Base-by-base conservation (phyloP, 2,113 vertebrate species). In the Brachyhypopomus occidentalis region DNA sequence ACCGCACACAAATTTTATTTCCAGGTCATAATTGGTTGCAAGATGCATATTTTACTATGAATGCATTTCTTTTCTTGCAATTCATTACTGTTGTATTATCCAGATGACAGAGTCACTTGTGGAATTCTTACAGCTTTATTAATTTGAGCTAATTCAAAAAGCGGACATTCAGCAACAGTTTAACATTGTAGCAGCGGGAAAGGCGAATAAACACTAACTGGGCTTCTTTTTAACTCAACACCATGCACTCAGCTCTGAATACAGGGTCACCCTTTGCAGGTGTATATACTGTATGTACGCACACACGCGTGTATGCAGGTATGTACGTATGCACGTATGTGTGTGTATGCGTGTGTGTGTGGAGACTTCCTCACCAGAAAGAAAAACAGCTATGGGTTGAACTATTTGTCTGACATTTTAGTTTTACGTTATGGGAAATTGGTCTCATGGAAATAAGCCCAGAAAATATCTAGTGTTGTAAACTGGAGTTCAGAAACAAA, bases 111-210 rank as follows among this genome's bases (percentile, higher is more conserved):
- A 80, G 81, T 73, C 77, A 45, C 36, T 74, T 67, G 69, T 87
- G 80, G 81, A 89, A 86, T 91, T 87, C 88, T 88, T 90, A 91
- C 85, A 79, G 82, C 84, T 94, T 93, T 93, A 94, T 93, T 94
- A 90, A 90, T 90, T 87, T 90, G 81, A 84, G 87, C 88, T 92
- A 91, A 88, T 90, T 91, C 85, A 92, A 92, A 92, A 90, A 93
- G 93, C 92, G 91, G 87, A 92, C 91, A 93, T 93, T 93, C 89
- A 93, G 91, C 89, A 91, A 94, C 90, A 91, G 82, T 91, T 92
- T 79, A 90, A 92, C 93, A 93, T 87, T 86, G 84, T 91, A 93
- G 92, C 91, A 92, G 91, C 89, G 81, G 90, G 87, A 88, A 41
- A 90, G 85, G 88, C 45, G 22, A 89, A 90, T 85, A 71, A 89